These are phyloP conservation scores for Styela plicata DNA, from an alignment of 23 tunicate species.

Conservation along the genomic window DNA sequence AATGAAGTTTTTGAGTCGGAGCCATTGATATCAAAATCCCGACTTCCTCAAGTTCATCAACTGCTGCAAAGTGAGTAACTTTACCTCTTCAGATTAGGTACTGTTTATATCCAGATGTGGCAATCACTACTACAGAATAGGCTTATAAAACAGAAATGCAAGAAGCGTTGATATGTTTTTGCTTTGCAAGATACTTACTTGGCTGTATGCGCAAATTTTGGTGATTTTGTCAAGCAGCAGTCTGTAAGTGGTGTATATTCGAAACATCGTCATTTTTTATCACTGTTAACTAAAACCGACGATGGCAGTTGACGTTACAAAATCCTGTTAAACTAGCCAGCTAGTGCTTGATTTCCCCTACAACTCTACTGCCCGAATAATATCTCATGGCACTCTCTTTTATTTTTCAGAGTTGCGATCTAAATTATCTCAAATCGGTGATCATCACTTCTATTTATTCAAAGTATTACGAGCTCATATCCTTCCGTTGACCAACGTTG, in stretches of 20 bases:
- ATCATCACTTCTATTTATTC: conserved; percentile 86
- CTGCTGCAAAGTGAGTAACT: conserved; percentile 54
- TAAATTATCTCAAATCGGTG: conserved; percentile 31
- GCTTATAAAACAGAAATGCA: not conserved
- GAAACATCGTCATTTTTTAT: too few relatives aligned
- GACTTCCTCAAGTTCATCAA: conserved; percentile 73
- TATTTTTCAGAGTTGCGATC: conserved; percentile 70
- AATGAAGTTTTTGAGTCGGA: conserved; percentile 40
- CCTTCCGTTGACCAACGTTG: conserved; percentile 89
- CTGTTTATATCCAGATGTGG: not conserved
- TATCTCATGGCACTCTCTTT: too few relatives aligned
- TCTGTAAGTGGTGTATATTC: too few relatives aligned
- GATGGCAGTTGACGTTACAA: too few relatives aligned
- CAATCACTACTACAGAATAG: not conserved
- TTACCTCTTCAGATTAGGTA: not conserved
- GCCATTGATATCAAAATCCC: conserved; percentile 73
- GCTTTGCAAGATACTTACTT: too few relatives aligned
- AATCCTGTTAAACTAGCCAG: too few relatives aligned
- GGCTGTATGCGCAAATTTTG: too few relatives aligned
- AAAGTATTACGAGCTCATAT: conserved; percentile 94
- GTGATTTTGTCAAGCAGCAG: too few relatives aligned
- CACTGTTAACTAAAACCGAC: too few relatives aligned
- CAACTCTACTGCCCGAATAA: too few relatives aligned
- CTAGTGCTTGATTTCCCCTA: too few relatives aligned
- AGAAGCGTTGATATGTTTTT: not conserved